A percentile compares a stretch with the other conserved stretches of the same genome.
These are phyloP conservation scores for Arctia plantaginis DNA, from an alignment of 2,888 invertebrate species.

Conservation along the genomic window DNA sequence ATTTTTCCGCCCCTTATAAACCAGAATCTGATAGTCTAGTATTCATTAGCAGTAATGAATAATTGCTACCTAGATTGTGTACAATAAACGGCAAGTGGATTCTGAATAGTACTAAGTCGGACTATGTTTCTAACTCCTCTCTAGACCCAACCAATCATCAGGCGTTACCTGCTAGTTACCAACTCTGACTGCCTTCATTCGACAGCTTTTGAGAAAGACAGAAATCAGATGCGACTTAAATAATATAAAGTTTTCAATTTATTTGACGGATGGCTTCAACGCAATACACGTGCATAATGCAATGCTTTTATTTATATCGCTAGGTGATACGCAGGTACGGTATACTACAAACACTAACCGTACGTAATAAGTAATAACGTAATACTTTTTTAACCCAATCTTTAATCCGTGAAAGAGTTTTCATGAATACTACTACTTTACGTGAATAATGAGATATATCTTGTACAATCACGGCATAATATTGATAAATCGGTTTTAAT, in stretches of 20 bases:
- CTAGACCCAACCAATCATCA: constrained; percentile 40
- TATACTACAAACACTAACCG: no score
- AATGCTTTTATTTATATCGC: no score
- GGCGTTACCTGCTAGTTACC: constrained; percentile 36
- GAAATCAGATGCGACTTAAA: constrained; percentile 11
- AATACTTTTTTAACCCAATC: no score
- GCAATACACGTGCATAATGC: no score
- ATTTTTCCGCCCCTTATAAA: background rate
- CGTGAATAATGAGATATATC: no score
- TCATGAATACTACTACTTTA: no score
- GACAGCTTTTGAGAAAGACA: constrained; percentile 5
- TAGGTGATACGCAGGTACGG: no score
- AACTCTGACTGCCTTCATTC: constrained; percentile 16
- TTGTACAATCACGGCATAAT: no score
- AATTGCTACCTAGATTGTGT: background rate
- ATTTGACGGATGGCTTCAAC: no score
- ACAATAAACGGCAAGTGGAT: constrained; percentile 9
- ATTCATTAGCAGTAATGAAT: background rate
- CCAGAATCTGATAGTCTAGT: background rate
- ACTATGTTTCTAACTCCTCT: constrained; percentile 24
- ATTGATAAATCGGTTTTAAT: no score
- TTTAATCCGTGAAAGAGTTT: no score
- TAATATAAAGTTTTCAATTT: background rate
- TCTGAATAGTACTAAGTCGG: background rate
- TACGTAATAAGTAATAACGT: no score